Evolutionary conservation across 2,797 vertebrate genomes (phyloP), one percentile per base, ranked within the genome.

Genomic region (Phalanger gymnotis): DNA sequence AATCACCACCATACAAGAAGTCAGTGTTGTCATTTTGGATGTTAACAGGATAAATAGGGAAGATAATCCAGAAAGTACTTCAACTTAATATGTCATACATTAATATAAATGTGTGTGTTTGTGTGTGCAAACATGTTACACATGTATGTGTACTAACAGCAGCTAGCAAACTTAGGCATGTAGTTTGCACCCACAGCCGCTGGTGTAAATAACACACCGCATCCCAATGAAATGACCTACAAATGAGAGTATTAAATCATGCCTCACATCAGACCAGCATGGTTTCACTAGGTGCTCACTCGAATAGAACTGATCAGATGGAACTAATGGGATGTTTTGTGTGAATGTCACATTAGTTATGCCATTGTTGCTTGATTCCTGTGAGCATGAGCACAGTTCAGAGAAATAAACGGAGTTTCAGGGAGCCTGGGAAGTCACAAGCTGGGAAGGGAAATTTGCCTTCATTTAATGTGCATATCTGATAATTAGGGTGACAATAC

Each of bases 281-380:
- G 61, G 96, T 94, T 31, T 91, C 66, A 53, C 96, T 53, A 93
- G 66, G 54, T 93, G 53, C 94, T 94, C 96, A 96, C 95, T 28
- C 53, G 97, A 97, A 97, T 95, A 97, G 97, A 97, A 95, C 96
- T 53, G 56, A 97, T 96, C 47, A 1, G 96, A 94, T 93, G 98
- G 96, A 97, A 98, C 95, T 93, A 94, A 96, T 87, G 92, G 25
- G 73, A 94, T 56, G 92, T 97, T 92, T 53, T 10, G 13, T 96
- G 95, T 87, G 87, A 94, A 94, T 58, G 96, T 97, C 93, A 90
- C 90, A 96, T 97, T 96, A 92, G 97, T 96, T 97, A 97, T 96
- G 97, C 97, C 96, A 97, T 97, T 98, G 97, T 97, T 96, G 97
- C 53, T 19, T 92, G 93, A 97, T 96, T 98, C 97, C 93, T 51